Evolutionary conservation across 2,113 vertebrate genomes (phyloP).

Genomic region (Vulpes ferrilata): DNA sequence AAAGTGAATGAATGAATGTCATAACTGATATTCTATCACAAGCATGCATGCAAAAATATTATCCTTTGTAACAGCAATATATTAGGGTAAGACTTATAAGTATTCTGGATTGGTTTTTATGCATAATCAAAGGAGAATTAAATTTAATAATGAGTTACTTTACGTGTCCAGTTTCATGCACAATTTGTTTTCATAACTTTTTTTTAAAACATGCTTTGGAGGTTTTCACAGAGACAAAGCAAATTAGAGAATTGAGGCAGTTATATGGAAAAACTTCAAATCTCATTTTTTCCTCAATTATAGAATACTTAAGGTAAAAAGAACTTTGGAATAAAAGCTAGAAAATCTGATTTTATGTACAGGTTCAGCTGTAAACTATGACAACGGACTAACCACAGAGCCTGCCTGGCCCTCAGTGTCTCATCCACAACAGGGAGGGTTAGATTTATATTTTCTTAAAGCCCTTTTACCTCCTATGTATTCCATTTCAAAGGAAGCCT

Average conservation of each 20-base stretch:
- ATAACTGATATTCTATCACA: neutral
- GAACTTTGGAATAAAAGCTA: neutral
- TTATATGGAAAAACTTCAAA: neutral
- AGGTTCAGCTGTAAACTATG: neutral
- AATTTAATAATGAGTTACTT: neutral
- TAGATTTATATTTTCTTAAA: neutral
- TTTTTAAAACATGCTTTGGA: neutral
- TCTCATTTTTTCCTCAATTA: neutral
- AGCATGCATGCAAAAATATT: neutral
- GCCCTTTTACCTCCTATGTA: neutral
- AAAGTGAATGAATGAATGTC: neutral
- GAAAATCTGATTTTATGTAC: neutral
- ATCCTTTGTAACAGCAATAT: neutral
- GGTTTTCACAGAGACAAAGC: conserved; percentile 29
- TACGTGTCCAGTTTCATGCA: neutral
- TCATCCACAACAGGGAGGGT: neutral
- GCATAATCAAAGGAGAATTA: neutral
- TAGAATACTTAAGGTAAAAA: neutral
- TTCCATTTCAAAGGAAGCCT: neutral
- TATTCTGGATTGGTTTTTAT: conserved; percentile 1
- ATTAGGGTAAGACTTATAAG: conserved; percentile 18
- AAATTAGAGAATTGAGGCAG: neutral
- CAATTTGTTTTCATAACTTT: conserved; percentile 36
- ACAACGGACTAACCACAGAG: neutral
- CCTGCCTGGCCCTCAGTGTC: neutral